Evolutionary conservation across 2,113 vertebrate species (phyloP).

Genomic region (Lycaon pictus): DNA sequence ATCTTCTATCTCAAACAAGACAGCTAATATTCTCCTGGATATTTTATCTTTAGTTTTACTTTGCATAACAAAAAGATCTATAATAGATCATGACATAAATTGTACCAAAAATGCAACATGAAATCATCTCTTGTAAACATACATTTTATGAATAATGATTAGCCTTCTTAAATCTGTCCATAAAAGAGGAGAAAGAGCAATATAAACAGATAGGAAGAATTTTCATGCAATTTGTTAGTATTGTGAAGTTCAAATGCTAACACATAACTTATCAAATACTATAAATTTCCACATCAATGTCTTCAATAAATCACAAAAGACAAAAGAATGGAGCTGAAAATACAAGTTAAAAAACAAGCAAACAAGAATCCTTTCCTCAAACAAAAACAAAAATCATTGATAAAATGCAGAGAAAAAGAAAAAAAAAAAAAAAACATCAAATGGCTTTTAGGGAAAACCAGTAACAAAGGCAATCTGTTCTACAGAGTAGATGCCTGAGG

Average conservation of each 20-base stretch:
- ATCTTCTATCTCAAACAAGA: constrained; percentile 15
- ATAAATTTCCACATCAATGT: background rate
- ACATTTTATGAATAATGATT: constrained; percentile 78
- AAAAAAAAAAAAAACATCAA: background rate
- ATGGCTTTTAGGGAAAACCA: background rate
- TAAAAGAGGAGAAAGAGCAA: background rate
- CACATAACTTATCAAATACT: background rate
- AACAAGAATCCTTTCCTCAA: background rate
- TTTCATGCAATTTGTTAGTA: background rate
- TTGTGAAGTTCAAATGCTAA: background rate
- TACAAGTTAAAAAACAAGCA: background rate
- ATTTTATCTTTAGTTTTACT: constrained; percentile 66
- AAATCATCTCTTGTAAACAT: constrained; percentile 80
- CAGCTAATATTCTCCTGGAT: background rate
- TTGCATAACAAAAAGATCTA: constrained; percentile 72
- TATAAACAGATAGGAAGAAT: background rate
- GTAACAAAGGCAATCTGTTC: background rate
- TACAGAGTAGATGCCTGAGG: too few species aligned
- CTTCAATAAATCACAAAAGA: background rate
- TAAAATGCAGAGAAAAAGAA: background rate
- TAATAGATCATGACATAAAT: constrained; percentile 75
- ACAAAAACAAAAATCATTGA: background rate
- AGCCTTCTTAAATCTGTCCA: background rate
- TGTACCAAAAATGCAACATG: constrained; percentile 51
- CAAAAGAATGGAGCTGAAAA: background rate